phyloP scores from a whole-genome alignment of 2,797 vertebrate species.

The Intellagama lesueurii region DNA sequence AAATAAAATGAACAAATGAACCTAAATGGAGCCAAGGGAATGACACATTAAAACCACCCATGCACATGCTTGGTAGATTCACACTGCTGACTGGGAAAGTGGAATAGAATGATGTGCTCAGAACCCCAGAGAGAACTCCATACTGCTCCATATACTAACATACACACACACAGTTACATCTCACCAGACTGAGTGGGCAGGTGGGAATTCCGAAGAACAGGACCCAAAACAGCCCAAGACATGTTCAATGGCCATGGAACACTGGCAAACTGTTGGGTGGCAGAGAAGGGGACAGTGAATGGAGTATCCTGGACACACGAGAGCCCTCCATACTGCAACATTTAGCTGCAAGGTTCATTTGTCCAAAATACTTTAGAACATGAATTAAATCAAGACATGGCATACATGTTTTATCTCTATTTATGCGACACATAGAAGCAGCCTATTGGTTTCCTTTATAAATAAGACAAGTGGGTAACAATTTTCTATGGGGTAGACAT shows the following conservation, averaged over 20 bases:
- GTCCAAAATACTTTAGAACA: neutral
- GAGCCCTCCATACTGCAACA: neutral
- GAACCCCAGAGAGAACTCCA: neutral
- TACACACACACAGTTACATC: too few relatives aligned
- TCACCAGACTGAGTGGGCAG: too few relatives aligned
- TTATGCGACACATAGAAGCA: constrained; percentile 26
- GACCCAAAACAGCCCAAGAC: neutral
- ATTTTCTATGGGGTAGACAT: constrained; percentile 23
- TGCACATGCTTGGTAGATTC: neutral
- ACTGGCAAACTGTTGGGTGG: neutral
- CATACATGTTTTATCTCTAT: constrained; percentile 23
- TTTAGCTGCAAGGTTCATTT: neutral
- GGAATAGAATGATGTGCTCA: neutral
- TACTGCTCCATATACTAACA: too few relatives aligned
- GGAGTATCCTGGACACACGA: neutral
- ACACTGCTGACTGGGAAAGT: neutral
- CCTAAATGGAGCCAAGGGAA: neutral
- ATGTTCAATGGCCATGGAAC: neutral
- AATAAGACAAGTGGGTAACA: constrained; percentile 1
- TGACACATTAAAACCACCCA: neutral
- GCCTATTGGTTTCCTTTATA: constrained; percentile 35
- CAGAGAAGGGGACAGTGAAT: neutral
- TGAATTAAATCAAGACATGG: neutral
- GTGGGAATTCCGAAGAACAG: neutral
- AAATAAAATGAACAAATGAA: too few relatives aligned